Conservation (phyloP, 2,113 vertebrate genomes). For the Bos taurus region DNA sequence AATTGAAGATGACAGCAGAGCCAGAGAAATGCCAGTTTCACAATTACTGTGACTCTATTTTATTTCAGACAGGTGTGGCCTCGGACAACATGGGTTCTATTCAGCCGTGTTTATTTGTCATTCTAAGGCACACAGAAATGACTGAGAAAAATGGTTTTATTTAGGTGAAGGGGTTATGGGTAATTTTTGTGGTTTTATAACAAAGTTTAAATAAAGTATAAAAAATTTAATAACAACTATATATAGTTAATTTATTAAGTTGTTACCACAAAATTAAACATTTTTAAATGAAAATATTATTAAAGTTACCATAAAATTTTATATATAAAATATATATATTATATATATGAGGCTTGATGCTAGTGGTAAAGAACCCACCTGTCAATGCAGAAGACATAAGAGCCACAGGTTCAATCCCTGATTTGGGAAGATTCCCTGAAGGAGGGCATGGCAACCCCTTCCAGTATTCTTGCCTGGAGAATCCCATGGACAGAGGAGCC, state of each 20-base stretch:
- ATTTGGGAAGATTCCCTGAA: background rate
- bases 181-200: slow-evolving; percentile 20
- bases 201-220: background rate
- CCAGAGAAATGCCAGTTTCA: slow-evolving; percentile 38
- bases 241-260: background rate
- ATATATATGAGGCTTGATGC: background rate
- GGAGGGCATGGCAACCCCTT: background rate
- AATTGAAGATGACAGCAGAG: slow-evolving; percentile 29
- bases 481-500: background rate
- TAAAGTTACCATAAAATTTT: background rate
- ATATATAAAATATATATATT: background rate
- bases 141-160: slow-evolving; percentile 37
- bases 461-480: background rate
- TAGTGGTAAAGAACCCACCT: background rate
- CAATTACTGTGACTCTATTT: slow-evolving; percentile 7
- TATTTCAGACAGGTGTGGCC: slow-evolving; percentile 37
- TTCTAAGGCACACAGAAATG: slow-evolving; percentile 11
- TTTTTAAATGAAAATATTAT: slow-evolving; percentile 19
- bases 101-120: slow-evolving; percentile 38
- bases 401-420: background rate
- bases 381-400: background rate
- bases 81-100: slow-evolving; percentile 8
- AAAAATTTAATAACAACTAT: slow-evolving; percentile 17
- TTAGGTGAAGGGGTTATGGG: slow-evolving; percentile 14
- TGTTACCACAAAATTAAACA: slow-evolving; percentile 26